A percentile compares a stretch with the other conserved stretches of the same genome.
phyloP scores from a whole-genome alignment of 2,888 invertebrate genomes.

The Heliconius cydno region DNA sequence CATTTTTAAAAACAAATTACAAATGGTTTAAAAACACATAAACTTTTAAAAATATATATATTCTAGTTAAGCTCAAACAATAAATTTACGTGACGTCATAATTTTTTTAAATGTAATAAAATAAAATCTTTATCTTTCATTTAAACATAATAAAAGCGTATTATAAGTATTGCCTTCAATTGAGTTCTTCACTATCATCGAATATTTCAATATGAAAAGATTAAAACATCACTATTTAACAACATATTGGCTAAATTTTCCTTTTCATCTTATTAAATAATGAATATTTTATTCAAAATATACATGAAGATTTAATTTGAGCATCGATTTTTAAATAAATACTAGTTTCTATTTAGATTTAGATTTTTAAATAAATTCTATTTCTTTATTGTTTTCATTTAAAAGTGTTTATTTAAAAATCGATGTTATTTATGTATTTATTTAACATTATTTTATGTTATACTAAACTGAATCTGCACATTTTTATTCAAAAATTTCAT shows the following conservation, averaged over 20 bases:
- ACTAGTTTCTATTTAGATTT: too few relatives aligned
- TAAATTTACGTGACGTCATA: conserved; percentile 20
- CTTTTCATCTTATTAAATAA: not conserved
- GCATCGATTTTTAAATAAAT: conserved; percentile 7
- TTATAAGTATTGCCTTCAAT: conserved; percentile 48
- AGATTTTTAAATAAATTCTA: conserved; percentile 1
- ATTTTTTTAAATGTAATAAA: conserved; percentile 27
- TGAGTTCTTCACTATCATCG: not conserved
- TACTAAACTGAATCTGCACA: not conserved
- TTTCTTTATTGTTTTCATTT: not conserved
- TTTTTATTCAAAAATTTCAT: not conserved
- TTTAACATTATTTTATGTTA: not conserved
- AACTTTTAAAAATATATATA: not conserved
- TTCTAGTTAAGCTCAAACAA: conserved; percentile 22
- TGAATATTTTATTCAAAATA: conserved; percentile 5
- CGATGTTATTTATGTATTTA: not conserved
- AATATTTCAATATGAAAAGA: conserved; percentile 1
- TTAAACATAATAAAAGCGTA: conserved; percentile 48
- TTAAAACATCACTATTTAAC: not conserved
- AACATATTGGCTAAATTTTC: not conserved
- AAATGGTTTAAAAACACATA: not conserved
- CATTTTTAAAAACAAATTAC: not conserved
- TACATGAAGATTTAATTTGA: not conserved
- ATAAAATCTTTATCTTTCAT: conserved; percentile 25
- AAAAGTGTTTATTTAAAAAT: not conserved